phyloP scores from a whole-genome alignment of 2,797 vertebrate genomes.

The Falco biarmicus region DNA sequence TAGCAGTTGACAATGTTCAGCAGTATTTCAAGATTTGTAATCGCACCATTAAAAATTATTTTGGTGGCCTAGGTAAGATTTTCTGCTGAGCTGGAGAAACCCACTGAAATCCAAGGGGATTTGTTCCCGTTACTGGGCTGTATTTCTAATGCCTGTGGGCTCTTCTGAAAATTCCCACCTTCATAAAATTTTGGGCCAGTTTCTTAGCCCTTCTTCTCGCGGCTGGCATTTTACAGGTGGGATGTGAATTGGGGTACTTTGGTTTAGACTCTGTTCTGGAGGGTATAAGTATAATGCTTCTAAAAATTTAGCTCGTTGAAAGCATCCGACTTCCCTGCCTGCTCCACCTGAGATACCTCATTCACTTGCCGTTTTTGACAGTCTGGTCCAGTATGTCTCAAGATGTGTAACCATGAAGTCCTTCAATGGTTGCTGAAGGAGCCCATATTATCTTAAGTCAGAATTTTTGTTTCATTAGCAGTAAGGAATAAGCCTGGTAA shows the following conservation, averaged over 20 bases:
- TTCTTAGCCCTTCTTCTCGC: neutral
- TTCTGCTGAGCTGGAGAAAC: conserved; percentile 49
- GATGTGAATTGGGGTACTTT: rapidly evolving
- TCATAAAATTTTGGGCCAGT: neutral
- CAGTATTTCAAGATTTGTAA: neutral
- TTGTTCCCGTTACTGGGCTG: neutral
- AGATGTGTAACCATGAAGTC: neutral
- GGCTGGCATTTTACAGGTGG: neutral
- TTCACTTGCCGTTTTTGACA: neutral
- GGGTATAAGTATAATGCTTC: neutral
- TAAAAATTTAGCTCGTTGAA: neutral
- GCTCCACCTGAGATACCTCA: neutral
- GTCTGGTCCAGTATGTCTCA: neutral
- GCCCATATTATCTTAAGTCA: neutral
- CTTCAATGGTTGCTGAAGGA: neutral
- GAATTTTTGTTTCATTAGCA: neutral
- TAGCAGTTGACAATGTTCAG: neutral
- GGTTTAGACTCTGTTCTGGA: neutral
- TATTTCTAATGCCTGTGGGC: neutral
- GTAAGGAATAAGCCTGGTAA: neutral
- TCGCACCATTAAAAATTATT: neutral
- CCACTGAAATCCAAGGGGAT: conserved; percentile 26
- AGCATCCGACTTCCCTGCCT: neutral
- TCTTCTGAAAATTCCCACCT: neutral
- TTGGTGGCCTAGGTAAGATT: conserved; percentile 8